Evolutionary conservation across 2,797 vertebrate species (phyloP).

Genomic region (Acrossocheilus wenchowensis): DNA sequence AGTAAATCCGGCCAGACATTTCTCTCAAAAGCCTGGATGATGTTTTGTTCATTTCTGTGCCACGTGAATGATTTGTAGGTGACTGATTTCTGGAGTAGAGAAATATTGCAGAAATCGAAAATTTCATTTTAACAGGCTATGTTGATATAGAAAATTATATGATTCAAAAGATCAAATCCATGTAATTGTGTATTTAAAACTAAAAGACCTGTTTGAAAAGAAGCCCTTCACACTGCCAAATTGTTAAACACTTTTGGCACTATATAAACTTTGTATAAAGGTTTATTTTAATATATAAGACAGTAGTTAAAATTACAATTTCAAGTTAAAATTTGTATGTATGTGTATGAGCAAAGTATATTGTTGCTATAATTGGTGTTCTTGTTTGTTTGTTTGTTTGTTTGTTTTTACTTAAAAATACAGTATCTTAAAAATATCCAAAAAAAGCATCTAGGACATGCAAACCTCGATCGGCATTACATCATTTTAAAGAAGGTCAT

Average conservation of each 20-base stretch:
- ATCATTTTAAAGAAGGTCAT: background rate
- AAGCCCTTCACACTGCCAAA: background rate
- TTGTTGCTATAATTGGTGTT: background rate
- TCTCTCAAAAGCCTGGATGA: constrained; percentile 51
- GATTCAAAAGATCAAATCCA: background rate
- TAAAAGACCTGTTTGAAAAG: background rate
- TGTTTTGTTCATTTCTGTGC: background rate
- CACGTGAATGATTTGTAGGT: background rate
- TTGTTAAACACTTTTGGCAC: background rate
- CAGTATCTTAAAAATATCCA: too few species aligned
- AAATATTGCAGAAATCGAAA: background rate
- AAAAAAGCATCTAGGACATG: background rate
- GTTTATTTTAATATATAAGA: background rate
- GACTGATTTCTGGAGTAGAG: background rate
- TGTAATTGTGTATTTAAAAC: background rate
- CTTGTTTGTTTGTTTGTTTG: too few species aligned
- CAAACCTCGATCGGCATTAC: background rate
- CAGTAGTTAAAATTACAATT: background rate
- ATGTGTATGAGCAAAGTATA: background rate
- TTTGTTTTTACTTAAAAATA: background rate
- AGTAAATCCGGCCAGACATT: constrained; percentile 48
- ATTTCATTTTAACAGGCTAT: background rate
- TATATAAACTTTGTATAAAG: background rate
- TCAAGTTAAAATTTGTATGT: background rate
- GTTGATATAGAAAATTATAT: background rate